Base-by-base conservation (phyloP, 2,888 invertebrate genomes). In the Incurvaria masculella region DNA sequence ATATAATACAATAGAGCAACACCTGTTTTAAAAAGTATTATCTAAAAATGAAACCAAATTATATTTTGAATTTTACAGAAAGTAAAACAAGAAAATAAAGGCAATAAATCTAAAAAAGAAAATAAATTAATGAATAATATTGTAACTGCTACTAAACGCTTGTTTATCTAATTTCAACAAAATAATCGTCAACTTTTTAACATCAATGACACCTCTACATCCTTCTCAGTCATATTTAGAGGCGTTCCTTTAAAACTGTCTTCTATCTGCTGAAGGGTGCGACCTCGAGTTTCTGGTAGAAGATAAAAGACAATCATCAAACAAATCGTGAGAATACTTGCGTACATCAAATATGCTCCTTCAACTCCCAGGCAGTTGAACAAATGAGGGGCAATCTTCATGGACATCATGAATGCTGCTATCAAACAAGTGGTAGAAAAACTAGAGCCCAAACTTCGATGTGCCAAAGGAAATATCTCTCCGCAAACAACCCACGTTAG, bases 401-500 rank as follows among this genome's bases (percentile, higher is more conserved):
- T 78, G 1, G 76, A 76, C 10, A 75, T 58, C 5, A 78, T 64
- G 48, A 78, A 76, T 14, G 74, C 57, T 5, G 76, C 74, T 1
- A 76, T 74, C 51, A 76, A 57, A 56, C 76, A 75, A 23, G 75
- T 72, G 0, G 75, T 76, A 2, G 76, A 74, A 18, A 78, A 58
- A 1, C 76, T 70, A 14, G 76, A 75, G 1, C 76, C 76, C 53
- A 76, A 64, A 56, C 74, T 76, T 55, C 76, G 69, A 52, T 76
- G 75, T 2, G 74, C 69, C 55, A 76, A 62, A 2, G 76, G 76
- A 55, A 78, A 78, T 2, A 78, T 72, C 61, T 78, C 76, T 0
- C 76, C 76, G 56, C 76, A 76, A 53, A 78, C 74, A 16, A 76
- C 76, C 76, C 76, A 78, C 50, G 72, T 74, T 21, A 78, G 58